Percentiles rank a stretch among this genome's conserved stretches.
Conservation (phyloP, 2,797 vertebrate species). For the Phrynocephalus guinanensis region DNA sequence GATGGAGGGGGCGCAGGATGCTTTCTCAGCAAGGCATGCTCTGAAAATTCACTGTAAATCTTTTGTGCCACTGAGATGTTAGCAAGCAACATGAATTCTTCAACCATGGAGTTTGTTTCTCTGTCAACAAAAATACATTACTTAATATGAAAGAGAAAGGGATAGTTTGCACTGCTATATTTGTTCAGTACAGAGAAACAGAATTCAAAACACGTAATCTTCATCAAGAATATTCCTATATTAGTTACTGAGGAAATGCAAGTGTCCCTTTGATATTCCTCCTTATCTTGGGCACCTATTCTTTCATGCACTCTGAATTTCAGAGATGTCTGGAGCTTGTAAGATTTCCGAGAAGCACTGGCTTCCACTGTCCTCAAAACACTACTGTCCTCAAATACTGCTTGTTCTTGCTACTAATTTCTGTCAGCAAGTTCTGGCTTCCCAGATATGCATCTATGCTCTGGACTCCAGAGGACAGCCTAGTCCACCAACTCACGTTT, state of each 20-base stretch:
- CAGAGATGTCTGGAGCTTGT: neutral
- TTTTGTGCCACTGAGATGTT: slow-evolving; percentile 98
- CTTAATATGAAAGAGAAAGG: neutral
- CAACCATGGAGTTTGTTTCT: slow-evolving; percentile 99
- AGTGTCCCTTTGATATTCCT: neutral
- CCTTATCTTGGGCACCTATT: too few species aligned
- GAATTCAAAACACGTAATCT: neutral
- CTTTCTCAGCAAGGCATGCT: slow-evolving; percentile 94
- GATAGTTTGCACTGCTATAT: neutral
- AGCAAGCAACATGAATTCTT: slow-evolving; percentile 99
- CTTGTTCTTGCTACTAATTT: neutral
- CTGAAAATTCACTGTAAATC: slow-evolving; percentile 94
- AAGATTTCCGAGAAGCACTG: neutral
- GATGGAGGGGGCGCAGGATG: slow-evolving; percentile 96
- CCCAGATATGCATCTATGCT: neutral
- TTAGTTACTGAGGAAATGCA: neutral
- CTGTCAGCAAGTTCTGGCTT: neutral
- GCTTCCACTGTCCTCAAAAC: neutral
- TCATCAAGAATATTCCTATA: neutral
- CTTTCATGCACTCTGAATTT: neutral
- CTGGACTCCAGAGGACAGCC: neutral
- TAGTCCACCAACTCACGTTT: neutral
- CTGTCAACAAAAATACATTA: slow-evolving; percentile 73
- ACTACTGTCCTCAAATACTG: neutral
- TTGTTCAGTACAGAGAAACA: neutral